phyloP scores from a whole-genome alignment of 2,113 vertebrate genomes.

The Oncorhynchus clarkii region DNA sequence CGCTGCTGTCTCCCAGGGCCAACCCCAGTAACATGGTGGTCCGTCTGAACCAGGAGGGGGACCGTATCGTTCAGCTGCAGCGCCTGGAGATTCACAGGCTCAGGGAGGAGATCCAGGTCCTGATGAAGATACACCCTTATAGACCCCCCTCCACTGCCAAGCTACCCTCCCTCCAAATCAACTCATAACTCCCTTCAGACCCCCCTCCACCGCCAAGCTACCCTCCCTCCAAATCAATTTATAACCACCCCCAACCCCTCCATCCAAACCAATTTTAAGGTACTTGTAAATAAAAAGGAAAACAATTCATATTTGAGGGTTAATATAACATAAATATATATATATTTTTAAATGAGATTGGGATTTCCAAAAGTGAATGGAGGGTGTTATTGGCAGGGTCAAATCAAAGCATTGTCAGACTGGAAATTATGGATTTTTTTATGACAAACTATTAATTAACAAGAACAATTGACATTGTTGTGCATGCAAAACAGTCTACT shows the following conservation, averaged over 20 bases:
- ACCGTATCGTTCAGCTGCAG: slow-evolving; percentile 77
- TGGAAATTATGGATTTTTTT: slow-evolving; percentile 39
- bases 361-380: neutral
- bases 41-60: slow-evolving; percentile 66
- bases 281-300: too few relatives aligned
- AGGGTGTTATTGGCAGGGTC: slow-evolving; percentile 8
- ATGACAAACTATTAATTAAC: slow-evolving; percentile 33
- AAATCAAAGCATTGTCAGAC: slow-evolving; percentile 47
- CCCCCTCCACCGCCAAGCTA: too few relatives aligned
- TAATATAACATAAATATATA: neutral
- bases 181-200: too few relatives aligned
- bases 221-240: too few relatives aligned
- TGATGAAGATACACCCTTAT: slow-evolving; percentile 48
- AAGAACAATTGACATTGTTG: slow-evolving; percentile 22
- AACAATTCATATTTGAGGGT: too few relatives aligned
- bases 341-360: neutral
- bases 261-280: too few relatives aligned
- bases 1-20: neutral
- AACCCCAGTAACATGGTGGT: neutral
- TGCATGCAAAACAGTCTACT: neutral
- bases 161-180: too few relatives aligned
- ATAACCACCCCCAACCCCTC: too few relatives aligned
- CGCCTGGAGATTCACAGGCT: slow-evolving; percentile 73
- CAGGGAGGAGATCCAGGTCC: slow-evolving; percentile 59
- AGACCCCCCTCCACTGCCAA: slow-evolving; percentile 25